Base-by-base conservation (phyloP, 1,140 invertebrate genomes). In the Cotesia typhae region DNA sequence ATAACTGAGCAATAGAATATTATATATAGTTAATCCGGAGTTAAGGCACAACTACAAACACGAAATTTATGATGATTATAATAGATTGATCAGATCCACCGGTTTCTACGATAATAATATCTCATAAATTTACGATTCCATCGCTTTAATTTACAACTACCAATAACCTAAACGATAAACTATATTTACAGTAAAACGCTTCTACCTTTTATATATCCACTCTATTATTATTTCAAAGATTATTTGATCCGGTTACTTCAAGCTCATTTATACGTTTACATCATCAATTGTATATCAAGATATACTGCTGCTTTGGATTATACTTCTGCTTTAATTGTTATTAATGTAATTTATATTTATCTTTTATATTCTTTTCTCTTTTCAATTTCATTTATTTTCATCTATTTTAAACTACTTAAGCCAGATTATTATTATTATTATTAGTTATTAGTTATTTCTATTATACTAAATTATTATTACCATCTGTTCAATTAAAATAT, bases 11-110 rank as follows among this genome's bases (percentile, higher is more conserved):
- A 28, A 28, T 28, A 28, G 28, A 28, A 28, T 28, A 28, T 28
- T 28, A 28, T 28, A 28, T 28, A 28, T 28, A 2, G 28, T 28
- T 28, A 28, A 28, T 28, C 28, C 28, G 28, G 41, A 9, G 41
- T 47, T 10, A 6, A 9, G 10, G 1, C 7, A 6, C 1, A 47
- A 10, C 41, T 47, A 28, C 41, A 10, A 47, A 10, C 41, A 10
- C 41, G 41, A 47, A 17, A 66, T 66, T 47, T 14, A 66, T 66
- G 64, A 66, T 66, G 64, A 66, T 66, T 66, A 28, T 28, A 1
- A 28, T 28, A 28, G 28, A 28, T 28, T 28, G 28, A 28, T 28
- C 28, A 28, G 64, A 66, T 66, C 17, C 38, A 52, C 36, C 1
- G 7, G 20, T 38, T 4, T 12, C 20, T 47, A 10, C 6, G 10